Evolutionary conservation across 1,140 invertebrate species (phyloP), one percentile per base, ranked within the genome.

Genomic region (Macrocentrus cingulum): DNA sequence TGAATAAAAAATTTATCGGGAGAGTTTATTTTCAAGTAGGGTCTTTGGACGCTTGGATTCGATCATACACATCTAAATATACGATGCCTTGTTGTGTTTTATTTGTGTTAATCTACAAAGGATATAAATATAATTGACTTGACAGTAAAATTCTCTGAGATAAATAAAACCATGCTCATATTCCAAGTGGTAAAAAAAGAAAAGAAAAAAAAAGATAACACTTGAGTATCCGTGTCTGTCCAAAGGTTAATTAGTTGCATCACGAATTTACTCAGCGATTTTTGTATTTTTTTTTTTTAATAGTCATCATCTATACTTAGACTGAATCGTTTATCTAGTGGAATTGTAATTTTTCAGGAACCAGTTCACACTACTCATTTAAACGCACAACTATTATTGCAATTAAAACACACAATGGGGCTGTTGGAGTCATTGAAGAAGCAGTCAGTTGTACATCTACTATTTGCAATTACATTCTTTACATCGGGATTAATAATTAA

Each of bases 391-490:
- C 15, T 39, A 39, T 8, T 39, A 39, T 8, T 7, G 6, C 29
- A 7, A 34, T 34, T 11, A n/a, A 11, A 6, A 34, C 11, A 34
- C 13, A 39, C 4, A 8, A 80, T 80, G 74, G 66, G 63, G 63
- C 63, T 85, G 60, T 68, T 80, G 54, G 69, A 77, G 48, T 64
- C 65, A 36, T 73, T 88, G 51, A 88, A 88, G 74, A 75, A 81
- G 62, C 87, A 84, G 19, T 80, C 82, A 44, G 66, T 87, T 44
- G 76, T 88, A 53, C 91, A 94, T 72, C 78, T 96, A 66, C 84
- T 91, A 77, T 85, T 96, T 71, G 89, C 90, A 48, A 92, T 95
- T 69, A 90, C 90, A 52, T 97, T 95, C 81, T 88, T 97, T 64
- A 88, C 88, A 49, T 94, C 92, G 49, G 94, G 94, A 48, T 71